A percentile compares a stretch with the other conserved stretches of the same genome.
Evolutionary conservation across 1,140 invertebrate genomes (phyloP).

Genomic region (Saccostrea glomerata): DNA sequence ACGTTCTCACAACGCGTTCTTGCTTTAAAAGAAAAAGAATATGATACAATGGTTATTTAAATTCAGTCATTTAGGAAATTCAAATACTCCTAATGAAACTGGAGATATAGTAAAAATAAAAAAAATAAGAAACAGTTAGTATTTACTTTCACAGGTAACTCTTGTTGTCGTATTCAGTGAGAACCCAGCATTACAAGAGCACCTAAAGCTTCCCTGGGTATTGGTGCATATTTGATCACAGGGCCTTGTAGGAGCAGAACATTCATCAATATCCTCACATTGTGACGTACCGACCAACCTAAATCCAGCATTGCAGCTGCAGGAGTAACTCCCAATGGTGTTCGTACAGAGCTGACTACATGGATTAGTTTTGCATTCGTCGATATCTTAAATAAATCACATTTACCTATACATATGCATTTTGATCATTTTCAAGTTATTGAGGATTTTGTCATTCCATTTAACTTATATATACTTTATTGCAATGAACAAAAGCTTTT

Average conservation of each 20-base stretch:
- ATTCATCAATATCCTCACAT: constrained; percentile 43
- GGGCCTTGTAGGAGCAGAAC: neutral
- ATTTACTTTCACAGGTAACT: constrained; percentile 18
- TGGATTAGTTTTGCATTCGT: constrained; percentile 61
- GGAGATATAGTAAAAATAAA: too few species aligned
- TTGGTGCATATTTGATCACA: constrained; percentile 51
- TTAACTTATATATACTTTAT: too few species aligned
- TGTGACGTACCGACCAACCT: constrained; percentile 27
- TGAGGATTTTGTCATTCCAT: too few species aligned
- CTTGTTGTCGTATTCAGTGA: neutral
- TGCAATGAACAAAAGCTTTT: too few species aligned
- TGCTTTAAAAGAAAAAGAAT: constrained; percentile 2
- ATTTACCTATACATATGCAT: too few species aligned
- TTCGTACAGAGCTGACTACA: constrained; percentile 71
- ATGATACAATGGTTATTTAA: too few species aligned
- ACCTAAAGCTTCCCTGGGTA: constrained; percentile 39
- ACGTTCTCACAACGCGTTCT: constrained; percentile 7
- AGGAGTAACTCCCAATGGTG: constrained; percentile 63
- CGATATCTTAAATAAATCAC: constrained; percentile 70
- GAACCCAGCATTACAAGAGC: constrained; percentile 41
- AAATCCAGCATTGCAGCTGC: constrained; percentile 67
- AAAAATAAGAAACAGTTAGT: too few species aligned
- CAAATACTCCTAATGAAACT: neutral
- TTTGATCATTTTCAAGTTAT: too few species aligned
- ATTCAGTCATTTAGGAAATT: neutral